These are phyloP conservation scores for Pangasius djambal DNA, from an alignment of 2,797 vertebrate species.

Conservation along the genomic window DNA sequence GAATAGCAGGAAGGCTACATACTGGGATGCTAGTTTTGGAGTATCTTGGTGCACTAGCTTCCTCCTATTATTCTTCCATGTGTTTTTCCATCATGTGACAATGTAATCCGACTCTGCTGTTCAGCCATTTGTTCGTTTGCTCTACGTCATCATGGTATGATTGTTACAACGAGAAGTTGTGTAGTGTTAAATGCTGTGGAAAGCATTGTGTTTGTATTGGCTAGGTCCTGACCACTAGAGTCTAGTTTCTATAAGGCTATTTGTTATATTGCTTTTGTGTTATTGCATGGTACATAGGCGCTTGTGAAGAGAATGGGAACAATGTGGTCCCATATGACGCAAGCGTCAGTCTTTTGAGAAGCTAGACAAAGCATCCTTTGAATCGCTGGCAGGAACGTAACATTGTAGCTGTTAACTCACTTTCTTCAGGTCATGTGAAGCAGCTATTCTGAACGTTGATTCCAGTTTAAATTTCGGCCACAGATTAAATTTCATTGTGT, in stretches of 20 bases:
- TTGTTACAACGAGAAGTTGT: constrained; percentile 36
- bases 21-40: constrained; percentile 54
- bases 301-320: constrained; percentile 38
- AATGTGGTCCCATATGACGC: constrained; percentile 59
- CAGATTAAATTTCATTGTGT: neutral
- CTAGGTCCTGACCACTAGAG: constrained; percentile 23
- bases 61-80: constrained; percentile 46
- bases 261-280: constrained; percentile 41
- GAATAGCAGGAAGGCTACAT: constrained; percentile 55
- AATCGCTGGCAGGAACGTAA: constrained; percentile 45
- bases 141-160: constrained; percentile 32
- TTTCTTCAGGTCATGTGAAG: constrained; percentile 43
- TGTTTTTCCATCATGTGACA: constrained; percentile 42
- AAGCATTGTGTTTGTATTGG: constrained; percentile 35
- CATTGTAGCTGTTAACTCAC: constrained; percentile 28
- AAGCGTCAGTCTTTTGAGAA: constrained; percentile 44
- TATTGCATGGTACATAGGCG: constrained; percentile 44
- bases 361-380: constrained; percentile 54
- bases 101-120: constrained; percentile 24
- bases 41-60: constrained; percentile 36
- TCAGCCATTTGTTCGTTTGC: constrained; percentile 38
- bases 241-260: constrained; percentile 46
- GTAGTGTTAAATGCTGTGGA: constrained; percentile 18
- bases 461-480: constrained; percentile 29
- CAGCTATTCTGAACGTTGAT: constrained; percentile 11